Conservation (phyloP, 2,797 vertebrate genomes). For the Monodelphis domestica region DNA sequence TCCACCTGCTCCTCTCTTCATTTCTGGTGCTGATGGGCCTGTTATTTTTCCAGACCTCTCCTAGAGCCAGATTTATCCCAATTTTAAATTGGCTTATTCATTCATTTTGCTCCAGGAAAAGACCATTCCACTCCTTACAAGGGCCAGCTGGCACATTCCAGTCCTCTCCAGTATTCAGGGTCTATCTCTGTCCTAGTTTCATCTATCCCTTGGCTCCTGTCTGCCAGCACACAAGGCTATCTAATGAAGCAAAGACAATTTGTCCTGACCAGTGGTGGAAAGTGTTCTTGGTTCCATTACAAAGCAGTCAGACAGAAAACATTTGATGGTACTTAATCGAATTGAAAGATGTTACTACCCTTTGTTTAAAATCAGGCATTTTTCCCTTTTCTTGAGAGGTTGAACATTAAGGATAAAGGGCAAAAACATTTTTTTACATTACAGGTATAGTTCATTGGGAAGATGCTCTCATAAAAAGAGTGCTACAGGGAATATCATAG, state of each 20-base stretch:
- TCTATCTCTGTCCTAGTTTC: slow-evolving; percentile 50
- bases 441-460: slow-evolving; percentile 7
- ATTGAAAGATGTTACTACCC: slow-evolving; percentile 21
- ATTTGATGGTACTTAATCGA: slow-evolving; percentile 35
- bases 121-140: slow-evolving; percentile 36
- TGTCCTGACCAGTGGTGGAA: slow-evolving; percentile 60
- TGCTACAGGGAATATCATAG: neutral
- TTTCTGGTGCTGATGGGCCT: slow-evolving; percentile 30
- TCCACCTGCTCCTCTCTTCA: slow-evolving; percentile 28
- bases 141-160: slow-evolving; percentile 62
- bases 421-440: slow-evolving; percentile 31
- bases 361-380: neutral
- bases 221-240: slow-evolving; percentile 55
- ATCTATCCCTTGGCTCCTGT: slow-evolving; percentile 48
- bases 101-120: slow-evolving; percentile 48
- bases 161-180: slow-evolving; percentile 33
- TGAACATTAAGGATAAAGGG: slow-evolving; percentile 38
- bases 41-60: slow-evolving; percentile 42
- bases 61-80: slow-evolving; percentile 57
- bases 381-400: neutral
- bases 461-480: slow-evolving; percentile 33
- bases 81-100: slow-evolving; percentile 33
- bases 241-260: slow-evolving; percentile 68
- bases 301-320: slow-evolving; percentile 56
- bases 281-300: slow-evolving; percentile 57